A percentile compares a stretch with the other conserved stretches of the same genome.
These are phyloP conservation scores for Plebejus anna DNA, from an alignment of 2,888 invertebrate genomes.

Conservation along the genomic window DNA sequence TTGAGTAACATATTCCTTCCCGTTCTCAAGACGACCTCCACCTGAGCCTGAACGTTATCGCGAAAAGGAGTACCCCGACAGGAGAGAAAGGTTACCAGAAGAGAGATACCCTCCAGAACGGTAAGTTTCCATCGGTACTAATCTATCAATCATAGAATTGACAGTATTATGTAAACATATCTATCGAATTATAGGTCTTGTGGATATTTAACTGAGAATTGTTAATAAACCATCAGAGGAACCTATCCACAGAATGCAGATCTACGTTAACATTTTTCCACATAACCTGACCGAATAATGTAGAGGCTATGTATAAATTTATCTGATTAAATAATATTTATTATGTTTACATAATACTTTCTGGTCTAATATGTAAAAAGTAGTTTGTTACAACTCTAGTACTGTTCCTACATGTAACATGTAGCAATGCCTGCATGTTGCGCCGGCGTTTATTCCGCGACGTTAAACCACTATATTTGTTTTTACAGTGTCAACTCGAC, in stretches of 20 bases:
- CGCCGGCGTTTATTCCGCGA: constrained; percentile 49
- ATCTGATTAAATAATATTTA: not conserved
- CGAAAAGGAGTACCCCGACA: constrained; percentile 58
- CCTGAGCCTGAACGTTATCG: constrained; percentile 59
- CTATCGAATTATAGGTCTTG: not conserved
- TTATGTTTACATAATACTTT: constrained; percentile 6
- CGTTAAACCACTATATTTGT: constrained; percentile 75
- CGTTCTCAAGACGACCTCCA: constrained; percentile 50
- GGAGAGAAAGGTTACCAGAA: constrained; percentile 62
- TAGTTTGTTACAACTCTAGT: constrained; percentile 17
- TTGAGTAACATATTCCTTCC: not conserved
- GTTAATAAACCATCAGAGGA: not conserved
- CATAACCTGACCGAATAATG: not conserved
- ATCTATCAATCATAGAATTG: not conserved
- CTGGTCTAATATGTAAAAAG: not conserved
- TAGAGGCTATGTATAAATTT: not conserved
- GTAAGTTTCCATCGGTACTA: constrained; percentile 45
- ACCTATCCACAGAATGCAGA: not conserved
- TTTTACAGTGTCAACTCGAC: constrained; percentile 78
- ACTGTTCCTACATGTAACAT: constrained; percentile 20
- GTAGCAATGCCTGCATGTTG: constrained; percentile 45
- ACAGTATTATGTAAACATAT: constrained; percentile 12
- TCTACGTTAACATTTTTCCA: no score
- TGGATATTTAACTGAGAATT: not conserved
- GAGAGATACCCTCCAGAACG: constrained; percentile 57